These are phyloP conservation scores for Drosophila erecta DNA, from an alignment of 1,140 invertebrate genomes.

Conservation along the genomic window DNA sequence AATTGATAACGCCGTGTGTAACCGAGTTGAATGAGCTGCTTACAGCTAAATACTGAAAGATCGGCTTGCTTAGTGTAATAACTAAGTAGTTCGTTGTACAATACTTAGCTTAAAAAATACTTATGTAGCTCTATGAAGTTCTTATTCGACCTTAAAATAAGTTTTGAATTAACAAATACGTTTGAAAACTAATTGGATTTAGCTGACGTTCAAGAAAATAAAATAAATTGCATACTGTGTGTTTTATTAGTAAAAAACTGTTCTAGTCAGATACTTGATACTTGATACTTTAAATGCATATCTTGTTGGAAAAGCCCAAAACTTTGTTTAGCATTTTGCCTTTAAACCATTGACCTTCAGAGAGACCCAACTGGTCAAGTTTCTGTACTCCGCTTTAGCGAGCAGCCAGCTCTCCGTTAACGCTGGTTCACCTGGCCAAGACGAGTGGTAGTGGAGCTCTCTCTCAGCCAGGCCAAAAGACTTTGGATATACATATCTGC, in stretches of 20 bases:
- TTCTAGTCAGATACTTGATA: no score
- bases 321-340: neutral
- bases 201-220: no score
- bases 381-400: slow-evolving; percentile 6
- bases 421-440: neutral
- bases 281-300: no score
- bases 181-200: no score
- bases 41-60: neutral
- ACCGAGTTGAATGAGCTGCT: slow-evolving; percentile 43
- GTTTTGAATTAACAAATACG: no score
- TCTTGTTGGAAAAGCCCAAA: neutral
- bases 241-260: no score
- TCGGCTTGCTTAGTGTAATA: neutral
- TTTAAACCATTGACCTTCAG: slow-evolving; percentile 15
- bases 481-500: slow-evolving; percentile 13
- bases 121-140: no score
- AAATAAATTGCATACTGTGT: no score
- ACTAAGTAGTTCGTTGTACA: neutral
- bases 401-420: slow-evolving; percentile 2
- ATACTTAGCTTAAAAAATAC: neutral
- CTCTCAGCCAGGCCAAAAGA: slow-evolving; percentile 17
- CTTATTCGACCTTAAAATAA: no score
- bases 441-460: neutral
- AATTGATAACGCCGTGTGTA: slow-evolving; percentile 36
- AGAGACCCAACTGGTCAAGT: slow-evolving; percentile 1